Base-by-base conservation (phyloP, 2,797 vertebrate species). In the Sebastiscus tertius region DNA sequence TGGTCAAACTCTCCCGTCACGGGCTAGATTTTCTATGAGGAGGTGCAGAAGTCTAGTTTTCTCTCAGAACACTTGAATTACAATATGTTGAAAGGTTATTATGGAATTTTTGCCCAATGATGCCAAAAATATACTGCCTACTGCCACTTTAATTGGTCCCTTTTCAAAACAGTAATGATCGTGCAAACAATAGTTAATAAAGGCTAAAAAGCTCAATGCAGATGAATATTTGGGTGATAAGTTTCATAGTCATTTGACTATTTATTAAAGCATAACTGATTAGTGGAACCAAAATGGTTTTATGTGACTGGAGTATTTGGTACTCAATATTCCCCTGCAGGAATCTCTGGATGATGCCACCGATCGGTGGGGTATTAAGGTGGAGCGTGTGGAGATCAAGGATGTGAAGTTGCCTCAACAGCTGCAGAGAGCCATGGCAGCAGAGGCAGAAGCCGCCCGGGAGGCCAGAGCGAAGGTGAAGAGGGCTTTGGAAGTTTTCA, bases 331-430 rank as follows among this genome's bases (percentile, higher is more conserved):
- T 46, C 31, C 8, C 12, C 49, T 70, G 33, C 82, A 96, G 96
- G 89, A 83, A 71, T 10, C 92, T 42, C 84, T 96, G 82, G 96
- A 96, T 72, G 95, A 93, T 0, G 95, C 96, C 80, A 96, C 96
- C 5, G 84, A 95, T 68, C 62, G 80, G 1, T 96, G 96, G 96
- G 96, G 96, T 0, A 96, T 96, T 72, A 96, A 94, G 87, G 96
- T 96, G 87, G 96, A 96, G 81, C 93, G 95, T 4, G 96, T 96
- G 66, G 96, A 96, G 87, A 96, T 96, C 54, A 96, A 96, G 72
- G 96, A 96, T 0, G 95, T 96, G 67, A 96, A 95, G 83, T 72
- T 96, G 68, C 96, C 96, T 10, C 84, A 88, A 0, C 95, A 96
- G 91, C 88, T 96, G 82, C 96, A 96, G 92, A 93, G 96, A 83